A percentile compares a stretch with the other conserved stretches of the same genome.
Conservation (phyloP, 92 coral and sea anemone genomes). For the Zoanthus solanderi region DNA sequence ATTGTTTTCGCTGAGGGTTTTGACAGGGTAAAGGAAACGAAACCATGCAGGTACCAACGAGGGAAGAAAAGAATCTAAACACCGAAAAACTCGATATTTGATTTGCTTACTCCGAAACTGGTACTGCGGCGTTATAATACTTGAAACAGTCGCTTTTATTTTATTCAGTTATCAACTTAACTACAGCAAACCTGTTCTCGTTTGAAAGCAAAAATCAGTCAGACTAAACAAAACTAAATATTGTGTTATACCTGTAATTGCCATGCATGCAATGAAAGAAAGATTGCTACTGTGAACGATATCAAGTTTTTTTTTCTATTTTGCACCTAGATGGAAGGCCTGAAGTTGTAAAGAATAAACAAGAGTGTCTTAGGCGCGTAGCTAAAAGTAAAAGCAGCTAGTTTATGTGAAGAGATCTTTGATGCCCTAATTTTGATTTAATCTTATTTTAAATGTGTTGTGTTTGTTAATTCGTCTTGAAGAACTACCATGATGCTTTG, state of each 20-base stretch:
- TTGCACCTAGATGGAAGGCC: neutral
- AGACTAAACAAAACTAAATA: neutral
- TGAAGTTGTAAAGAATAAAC: neutral
- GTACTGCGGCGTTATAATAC: neutral
- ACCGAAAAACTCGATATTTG: too few relatives aligned
- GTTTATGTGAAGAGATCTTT: neutral
- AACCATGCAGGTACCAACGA: neutral
- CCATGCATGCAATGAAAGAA: neutral
- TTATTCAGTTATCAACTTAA: neutral
- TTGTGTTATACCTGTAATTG: neutral
- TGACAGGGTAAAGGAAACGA: neutral
- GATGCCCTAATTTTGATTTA: neutral
- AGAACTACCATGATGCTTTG: too few relatives aligned
- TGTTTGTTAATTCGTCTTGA: neutral
- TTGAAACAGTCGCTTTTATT: neutral
- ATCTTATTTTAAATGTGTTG: neutral
- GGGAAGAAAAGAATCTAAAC: neutral
- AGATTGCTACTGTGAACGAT: neutral
- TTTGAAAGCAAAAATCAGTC: neutral
- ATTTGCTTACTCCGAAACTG: neutral
- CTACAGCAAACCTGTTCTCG: neutral
- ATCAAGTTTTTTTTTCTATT: neutral
- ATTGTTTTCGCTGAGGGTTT: neutral
- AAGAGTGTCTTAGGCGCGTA: neutral
- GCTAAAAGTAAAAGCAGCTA: neutral